Base-by-base conservation (phyloP, 2,888 invertebrate genomes). In the Eulithis prunata region DNA sequence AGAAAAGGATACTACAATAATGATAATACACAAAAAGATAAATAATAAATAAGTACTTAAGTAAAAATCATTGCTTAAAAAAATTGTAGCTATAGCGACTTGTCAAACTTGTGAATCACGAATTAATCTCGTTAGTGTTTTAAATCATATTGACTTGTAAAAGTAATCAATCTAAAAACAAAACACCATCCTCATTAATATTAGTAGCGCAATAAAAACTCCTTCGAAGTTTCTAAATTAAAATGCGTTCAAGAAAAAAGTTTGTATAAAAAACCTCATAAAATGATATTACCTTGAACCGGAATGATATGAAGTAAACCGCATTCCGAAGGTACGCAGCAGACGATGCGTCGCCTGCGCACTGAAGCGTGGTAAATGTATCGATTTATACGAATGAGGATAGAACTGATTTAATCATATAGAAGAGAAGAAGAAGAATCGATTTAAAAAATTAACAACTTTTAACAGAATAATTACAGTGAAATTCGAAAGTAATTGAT, bases 271-370 rank as follows among this genome's bases (percentile, higher is more conserved):
- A 46, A 67, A 53, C 52, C 32, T 47, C 47, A 43, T 54, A 47
- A 64, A 21, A 59, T 54, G 36, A 46, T 57, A 59, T 67, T 68
- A 59, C 69, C 64, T 57, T 57, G 46, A 64, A 71, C 68, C 69
- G 53, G 67, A 49, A 60, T 66, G 36, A 41, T 59, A 60, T 57
- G 62, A 59, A 74, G 69, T 66, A 69, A 77, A 81, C 86, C 80
- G 77, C 88, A 88, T 89, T 89, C 88, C 89, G 71, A 67, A 65
- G 79, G 72, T 74, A 71, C 73, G 41, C 59, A 70, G 80, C 83
- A 89, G 90, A 89, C 90, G 79, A 71, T 61, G 69, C 82, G 90
- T 77, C 90, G 90, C 89, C 90, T 72, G 76, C 73, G 68, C 75
- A 68, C 46, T 38, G 8, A 21, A 45, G 38, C 56, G 14, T 36